phyloP scores from a whole-genome alignment of 92 coral and sea anemone genomes.

The Paramuricea clavata region DNA sequence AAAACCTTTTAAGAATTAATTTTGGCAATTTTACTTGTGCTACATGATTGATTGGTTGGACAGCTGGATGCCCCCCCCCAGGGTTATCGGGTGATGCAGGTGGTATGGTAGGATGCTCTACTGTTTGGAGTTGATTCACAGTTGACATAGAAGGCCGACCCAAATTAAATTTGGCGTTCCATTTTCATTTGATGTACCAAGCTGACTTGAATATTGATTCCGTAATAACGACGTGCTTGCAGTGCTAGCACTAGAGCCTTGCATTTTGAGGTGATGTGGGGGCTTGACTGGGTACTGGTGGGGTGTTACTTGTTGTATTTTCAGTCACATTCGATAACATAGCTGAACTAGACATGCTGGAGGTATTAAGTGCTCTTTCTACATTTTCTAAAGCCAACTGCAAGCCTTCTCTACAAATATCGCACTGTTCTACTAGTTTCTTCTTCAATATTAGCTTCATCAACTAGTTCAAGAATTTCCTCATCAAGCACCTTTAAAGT shows the following conservation, averaged over 20 bases:
- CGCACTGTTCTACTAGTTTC: constrained; percentile 53
- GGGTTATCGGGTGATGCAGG: neutral
- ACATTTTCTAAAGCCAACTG: constrained; percentile 39
- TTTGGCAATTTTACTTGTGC: constrained; percentile 65
- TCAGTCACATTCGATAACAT: constrained; percentile 8
- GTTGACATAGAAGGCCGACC: neutral
- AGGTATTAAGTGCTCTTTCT: constrained; percentile 13
- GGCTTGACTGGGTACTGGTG: neutral
- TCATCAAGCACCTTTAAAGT: constrained; percentile 31
- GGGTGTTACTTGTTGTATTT: too few species aligned
- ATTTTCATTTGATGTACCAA: neutral
- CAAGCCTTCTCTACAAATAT: constrained; percentile 16
- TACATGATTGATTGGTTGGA: neutral
- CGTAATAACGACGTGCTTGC: too few species aligned
- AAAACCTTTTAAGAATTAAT: constrained; percentile 53
- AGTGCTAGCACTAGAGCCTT: neutral
- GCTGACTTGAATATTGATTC: too few species aligned
- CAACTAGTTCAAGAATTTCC: constrained; percentile 47
- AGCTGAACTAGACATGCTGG: neutral
- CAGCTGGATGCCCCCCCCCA: neutral
- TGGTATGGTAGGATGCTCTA: neutral
- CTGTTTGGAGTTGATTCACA: neutral
- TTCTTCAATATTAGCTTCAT: constrained; percentile 51
- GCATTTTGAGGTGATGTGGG: neutral
- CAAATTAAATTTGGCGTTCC: neutral